These are phyloP conservation scores for Semibalanus balanoides DNA, from an alignment of 1,140 invertebrate species.

Conservation along the genomic window DNA sequence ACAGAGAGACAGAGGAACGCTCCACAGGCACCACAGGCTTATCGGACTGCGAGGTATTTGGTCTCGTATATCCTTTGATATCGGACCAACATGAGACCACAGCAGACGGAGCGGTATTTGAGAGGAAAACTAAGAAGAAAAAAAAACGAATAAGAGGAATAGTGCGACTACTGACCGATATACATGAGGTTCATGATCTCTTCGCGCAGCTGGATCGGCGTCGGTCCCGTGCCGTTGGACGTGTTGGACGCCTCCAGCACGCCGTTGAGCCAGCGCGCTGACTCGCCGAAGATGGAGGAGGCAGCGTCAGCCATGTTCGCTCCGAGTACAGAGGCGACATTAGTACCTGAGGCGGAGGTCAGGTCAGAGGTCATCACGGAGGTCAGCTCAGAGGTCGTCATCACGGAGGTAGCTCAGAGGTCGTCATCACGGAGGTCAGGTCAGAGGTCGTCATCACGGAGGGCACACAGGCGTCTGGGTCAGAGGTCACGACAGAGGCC, in stretches of 20 bases:
- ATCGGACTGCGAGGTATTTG: too few relatives aligned
- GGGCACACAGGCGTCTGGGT: too few relatives aligned
- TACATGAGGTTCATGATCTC: conserved; percentile 6
- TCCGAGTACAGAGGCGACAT: too few relatives aligned
- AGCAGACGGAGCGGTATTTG: too few relatives aligned
- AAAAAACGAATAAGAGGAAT: too few relatives aligned
- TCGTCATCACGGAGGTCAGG: not conserved
- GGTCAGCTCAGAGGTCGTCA: not conserved
- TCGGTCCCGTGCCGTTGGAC: not conserved
- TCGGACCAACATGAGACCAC: too few relatives aligned
- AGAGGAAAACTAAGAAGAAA: too few relatives aligned
- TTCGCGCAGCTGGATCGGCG: not conserved
- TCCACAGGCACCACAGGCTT: too few relatives aligned
- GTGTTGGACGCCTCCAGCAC: not conserved
- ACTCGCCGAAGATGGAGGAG: not conserved
- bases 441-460: not conserved
- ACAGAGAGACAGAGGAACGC: too few relatives aligned
- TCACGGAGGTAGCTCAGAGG: not conserved
- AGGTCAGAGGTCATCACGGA: not conserved
- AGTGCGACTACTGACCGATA: not conserved
- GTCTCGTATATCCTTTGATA: too few relatives aligned
- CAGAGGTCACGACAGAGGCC: too few relatives aligned
- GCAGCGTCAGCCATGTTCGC: too few relatives aligned
- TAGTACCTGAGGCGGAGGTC: not conserved
- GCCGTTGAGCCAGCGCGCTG: not conserved